Evolutionary conservation across 2,113 vertebrate genomes (phyloP), one percentile per base, ranked within the genome.

Genomic region (Mola mola): DNA sequence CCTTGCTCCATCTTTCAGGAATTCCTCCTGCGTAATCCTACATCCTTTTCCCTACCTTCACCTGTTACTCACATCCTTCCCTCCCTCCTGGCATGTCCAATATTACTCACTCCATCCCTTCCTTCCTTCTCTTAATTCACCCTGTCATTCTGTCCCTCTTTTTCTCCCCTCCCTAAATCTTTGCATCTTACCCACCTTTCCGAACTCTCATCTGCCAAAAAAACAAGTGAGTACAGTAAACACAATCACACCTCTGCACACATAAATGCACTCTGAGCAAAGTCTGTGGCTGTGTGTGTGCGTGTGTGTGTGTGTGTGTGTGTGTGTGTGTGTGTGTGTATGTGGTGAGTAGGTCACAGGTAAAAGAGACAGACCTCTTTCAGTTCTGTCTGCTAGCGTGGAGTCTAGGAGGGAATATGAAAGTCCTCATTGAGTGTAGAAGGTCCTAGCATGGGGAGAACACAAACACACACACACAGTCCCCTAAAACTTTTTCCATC

Each of bases 351-450:
- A 48, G 53, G 76, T 75, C 69, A 66, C 81, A 82, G 80, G 82
- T 77, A 83, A 53, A n/a, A 55, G 41, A 87, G 77, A 85, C 82
- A 85, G 81, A 63, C 51, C 52, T 76, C 83, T 76, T 74, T 88
- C 72, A 81, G 73, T 79, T 42, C 60, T 3, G 52, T 79, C 82
- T 75, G 60, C 71, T 55, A 53, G 60, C 48, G 20, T 22, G 56
- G 55, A 50, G 78, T 57, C 61, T 15, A 33, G 11, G 29, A 37
- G 42, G 38, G 65, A 47, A 59, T 82, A 88, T 90, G 80, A 88
- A 86, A 83, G 83, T 85, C 60, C 55, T 80, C 83, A 85, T 88
- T 90, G 75, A 90, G 13, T 37, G 78, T 50, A 69, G 65, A 83
- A 83, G 81, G 79, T 82, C 78, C 79, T 21, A 55, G 68, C 75